phyloP scores from a whole-genome alignment of 1,140 invertebrate genomes.

The Zophobas morio region DNA sequence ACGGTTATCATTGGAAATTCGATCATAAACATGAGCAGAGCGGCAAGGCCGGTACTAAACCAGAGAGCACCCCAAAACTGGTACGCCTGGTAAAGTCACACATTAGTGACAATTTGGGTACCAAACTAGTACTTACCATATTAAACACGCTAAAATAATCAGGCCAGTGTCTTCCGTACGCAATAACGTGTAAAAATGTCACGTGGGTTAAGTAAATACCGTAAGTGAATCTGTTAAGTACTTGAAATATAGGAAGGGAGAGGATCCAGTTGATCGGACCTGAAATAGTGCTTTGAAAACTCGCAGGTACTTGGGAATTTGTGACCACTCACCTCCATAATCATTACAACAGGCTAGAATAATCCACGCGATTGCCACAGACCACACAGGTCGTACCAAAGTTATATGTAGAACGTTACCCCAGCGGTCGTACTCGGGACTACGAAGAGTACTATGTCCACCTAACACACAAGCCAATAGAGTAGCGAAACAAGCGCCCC shows the following conservation, averaged over 20 bases:
- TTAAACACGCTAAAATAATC: constrained; percentile 54
- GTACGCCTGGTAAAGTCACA: constrained; percentile 1
- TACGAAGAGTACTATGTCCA: constrained; percentile 51
- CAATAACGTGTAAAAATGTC: constrained; percentile 51
- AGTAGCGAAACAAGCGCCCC: constrained; percentile 30
- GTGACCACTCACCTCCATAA: constrained; percentile 72
- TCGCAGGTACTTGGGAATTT: no score
- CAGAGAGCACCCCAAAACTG: constrained; percentile 9
- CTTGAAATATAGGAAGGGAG: constrained; percentile 54
- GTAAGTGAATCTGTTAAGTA: constrained; percentile 55
- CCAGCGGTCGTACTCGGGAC: constrained; percentile 62
- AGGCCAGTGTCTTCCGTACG: constrained; percentile 50
- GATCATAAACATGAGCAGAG: not conserved
- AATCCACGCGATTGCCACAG: constrained; percentile 76
- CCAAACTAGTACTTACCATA: constrained; percentile 56
- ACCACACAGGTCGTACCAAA: constrained; percentile 75
- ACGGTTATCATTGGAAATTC: constrained; percentile 13
- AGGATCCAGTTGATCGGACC: constrained; percentile 37
- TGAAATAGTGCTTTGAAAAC: constrained; percentile 1
- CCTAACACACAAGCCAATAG: constrained; percentile 55
- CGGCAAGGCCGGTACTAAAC: not conserved
- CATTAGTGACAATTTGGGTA: not conserved
- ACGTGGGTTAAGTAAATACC: constrained; percentile 56
- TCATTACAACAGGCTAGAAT: constrained; percentile 78
- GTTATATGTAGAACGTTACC: constrained; percentile 75